Conservation (phyloP, 2,797 vertebrate genomes). For the Paguma larvata region DNA sequence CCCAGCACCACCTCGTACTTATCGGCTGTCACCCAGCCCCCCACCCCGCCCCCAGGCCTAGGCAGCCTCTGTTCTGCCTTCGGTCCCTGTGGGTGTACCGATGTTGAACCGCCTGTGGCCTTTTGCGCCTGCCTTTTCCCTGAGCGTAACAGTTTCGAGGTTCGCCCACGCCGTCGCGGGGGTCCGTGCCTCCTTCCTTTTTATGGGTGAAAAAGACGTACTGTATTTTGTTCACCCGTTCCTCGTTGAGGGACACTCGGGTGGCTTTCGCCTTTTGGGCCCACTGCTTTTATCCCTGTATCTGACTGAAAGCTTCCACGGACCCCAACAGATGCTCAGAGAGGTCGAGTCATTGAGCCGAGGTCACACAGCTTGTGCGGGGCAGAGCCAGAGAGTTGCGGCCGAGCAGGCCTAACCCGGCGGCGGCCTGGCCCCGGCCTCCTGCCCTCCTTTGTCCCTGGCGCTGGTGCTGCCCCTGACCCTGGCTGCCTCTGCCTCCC, state of each 20-base stretch:
- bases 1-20: background rate
- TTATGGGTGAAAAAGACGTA: accelerated
- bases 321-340: background rate
- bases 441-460: background rate
- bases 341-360: background rate
- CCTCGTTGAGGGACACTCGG: accelerated
- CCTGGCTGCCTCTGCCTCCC: background rate
- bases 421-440: background rate
- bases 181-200: accelerated
- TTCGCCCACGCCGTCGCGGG: accelerated
- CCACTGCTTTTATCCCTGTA: background rate
- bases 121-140: background rate
- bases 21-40: background rate
- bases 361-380: background rate
- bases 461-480: background rate
- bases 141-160: too few species aligned
- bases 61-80: background rate
- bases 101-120: accelerated
- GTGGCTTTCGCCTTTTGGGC: background rate
- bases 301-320: background rate
- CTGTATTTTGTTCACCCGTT: background rate
- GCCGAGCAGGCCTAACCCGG: accelerated
- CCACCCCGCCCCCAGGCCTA: background rate
- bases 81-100: background rate
- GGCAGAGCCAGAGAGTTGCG: background rate